These are phyloP conservation scores for Calyptomena viridis DNA, from an alignment of 2,113 vertebrate species.

Conservation along the genomic window DNA sequence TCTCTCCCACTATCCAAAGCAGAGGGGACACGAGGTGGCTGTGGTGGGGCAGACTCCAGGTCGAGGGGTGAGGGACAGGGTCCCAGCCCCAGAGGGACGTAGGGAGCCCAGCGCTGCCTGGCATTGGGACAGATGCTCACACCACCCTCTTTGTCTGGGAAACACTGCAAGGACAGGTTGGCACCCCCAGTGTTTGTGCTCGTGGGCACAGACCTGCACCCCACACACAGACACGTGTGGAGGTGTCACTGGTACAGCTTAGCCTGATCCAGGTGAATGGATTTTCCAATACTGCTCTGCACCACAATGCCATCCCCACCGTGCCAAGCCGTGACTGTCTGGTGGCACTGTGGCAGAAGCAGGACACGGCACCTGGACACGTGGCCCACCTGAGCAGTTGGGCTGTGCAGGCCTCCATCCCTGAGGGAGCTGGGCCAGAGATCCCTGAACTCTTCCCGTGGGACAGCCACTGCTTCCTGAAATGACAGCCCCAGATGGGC, in stretches of 20 bases:
- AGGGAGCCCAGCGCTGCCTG: neutral
- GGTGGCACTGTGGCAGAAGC: neutral
- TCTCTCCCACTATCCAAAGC: neutral
- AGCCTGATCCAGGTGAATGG: neutral
- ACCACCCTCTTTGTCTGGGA: neutral
- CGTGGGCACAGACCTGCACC: neutral
- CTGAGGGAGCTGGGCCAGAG: neutral
- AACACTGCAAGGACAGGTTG: neutral
- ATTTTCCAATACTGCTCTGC: neutral
- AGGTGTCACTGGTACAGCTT: neutral
- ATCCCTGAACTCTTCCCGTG: neutral
- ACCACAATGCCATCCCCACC: accelerated
- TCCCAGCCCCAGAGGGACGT: neutral
- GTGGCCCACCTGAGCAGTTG: accelerated
- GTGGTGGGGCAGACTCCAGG: neutral
- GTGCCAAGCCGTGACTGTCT: accelerated
- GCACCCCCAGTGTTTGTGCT: neutral
- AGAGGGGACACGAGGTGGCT: neutral
- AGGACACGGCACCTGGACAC: accelerated
- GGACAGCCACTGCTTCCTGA: neutral
- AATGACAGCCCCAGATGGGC: neutral
- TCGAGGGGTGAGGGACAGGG: neutral
- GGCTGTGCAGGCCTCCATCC: neutral
- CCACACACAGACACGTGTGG: accelerated
- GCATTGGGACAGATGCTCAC: neutral